Percentiles rank a stretch among this genome's conserved stretches.
Conservation (phyloP, 2,797 vertebrate genomes). For the Hirundo rustica region DNA sequence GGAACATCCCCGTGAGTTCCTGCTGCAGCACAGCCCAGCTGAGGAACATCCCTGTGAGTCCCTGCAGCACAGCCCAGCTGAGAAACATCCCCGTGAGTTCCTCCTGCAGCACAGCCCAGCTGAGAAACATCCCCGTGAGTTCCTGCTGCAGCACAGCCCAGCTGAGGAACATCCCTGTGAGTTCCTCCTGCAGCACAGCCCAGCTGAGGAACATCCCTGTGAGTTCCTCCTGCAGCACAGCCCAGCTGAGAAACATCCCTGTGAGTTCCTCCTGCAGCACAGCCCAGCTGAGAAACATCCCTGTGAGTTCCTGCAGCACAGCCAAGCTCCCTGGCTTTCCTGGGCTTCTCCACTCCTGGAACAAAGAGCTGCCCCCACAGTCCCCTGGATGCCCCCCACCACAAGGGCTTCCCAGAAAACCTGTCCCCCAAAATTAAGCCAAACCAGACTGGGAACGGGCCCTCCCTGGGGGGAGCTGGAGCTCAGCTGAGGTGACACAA, state of each 20-base stretch:
- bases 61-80: no score
- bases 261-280: background rate
- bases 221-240: no score
- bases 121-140: no score
- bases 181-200: no score
- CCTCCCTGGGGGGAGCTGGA: fast-evolving
- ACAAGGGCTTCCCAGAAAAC: background rate
- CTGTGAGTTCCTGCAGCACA: background rate
- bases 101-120: no score
- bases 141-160: no score
- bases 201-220: no score
- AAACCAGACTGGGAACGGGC: fast-evolving
- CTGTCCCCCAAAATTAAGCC: background rate
- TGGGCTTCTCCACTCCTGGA: background rate
- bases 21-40: no score
- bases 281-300: conserved; percentile 60
- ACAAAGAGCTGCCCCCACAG: background rate
- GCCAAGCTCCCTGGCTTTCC: background rate
- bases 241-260: conserved; percentile 76
- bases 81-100: no score
- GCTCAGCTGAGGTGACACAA: background rate
- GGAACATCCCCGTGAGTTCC: no score
- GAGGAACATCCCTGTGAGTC: no score
- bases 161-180: no score
- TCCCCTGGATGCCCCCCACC: fast-evolving